phyloP scores from a whole-genome alignment of 2,113 vertebrate genomes.

The Tursiops truncatus region DNA sequence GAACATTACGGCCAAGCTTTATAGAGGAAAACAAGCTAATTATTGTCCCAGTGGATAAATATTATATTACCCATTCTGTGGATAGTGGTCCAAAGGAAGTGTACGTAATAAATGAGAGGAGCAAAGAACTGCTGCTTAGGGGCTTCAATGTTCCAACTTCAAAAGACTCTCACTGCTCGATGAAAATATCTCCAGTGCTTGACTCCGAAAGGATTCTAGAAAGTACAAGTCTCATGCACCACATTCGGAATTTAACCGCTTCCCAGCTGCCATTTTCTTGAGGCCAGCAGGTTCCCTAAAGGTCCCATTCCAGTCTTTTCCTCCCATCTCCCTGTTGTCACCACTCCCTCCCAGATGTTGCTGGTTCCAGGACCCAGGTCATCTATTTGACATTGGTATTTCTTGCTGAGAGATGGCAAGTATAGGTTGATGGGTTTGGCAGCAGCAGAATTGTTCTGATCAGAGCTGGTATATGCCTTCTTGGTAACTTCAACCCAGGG shows the following conservation, averaged over 20 bases:
- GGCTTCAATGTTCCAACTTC: neutral
- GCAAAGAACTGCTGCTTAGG: neutral
- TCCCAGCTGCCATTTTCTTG: neutral
- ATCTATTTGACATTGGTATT: neutral
- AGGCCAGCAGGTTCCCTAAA: neutral
- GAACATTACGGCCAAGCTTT: constrained; percentile 33
- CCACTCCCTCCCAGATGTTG: neutral
- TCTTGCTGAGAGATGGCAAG: neutral
- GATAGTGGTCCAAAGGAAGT: neutral
- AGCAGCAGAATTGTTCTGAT: neutral
- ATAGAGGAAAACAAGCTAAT: constrained; percentile 50
- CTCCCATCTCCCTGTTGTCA: neutral
- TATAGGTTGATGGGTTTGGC: neutral
- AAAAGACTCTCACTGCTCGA: neutral
- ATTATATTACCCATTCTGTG: neutral
- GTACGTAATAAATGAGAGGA: neutral
- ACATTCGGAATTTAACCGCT: neutral
- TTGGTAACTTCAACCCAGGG: neutral
- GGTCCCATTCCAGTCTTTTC: neutral
- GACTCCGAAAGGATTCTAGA: constrained; percentile 9
- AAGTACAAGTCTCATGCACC: neutral
- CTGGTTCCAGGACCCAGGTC: neutral
- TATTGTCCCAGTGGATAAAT: neutral
- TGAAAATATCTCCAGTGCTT: neutral
- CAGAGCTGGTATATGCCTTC: neutral